These are phyloP conservation scores for Geococcyx californianus DNA, from an alignment of 2,113 vertebrate genomes.

Conservation along the genomic window DNA sequence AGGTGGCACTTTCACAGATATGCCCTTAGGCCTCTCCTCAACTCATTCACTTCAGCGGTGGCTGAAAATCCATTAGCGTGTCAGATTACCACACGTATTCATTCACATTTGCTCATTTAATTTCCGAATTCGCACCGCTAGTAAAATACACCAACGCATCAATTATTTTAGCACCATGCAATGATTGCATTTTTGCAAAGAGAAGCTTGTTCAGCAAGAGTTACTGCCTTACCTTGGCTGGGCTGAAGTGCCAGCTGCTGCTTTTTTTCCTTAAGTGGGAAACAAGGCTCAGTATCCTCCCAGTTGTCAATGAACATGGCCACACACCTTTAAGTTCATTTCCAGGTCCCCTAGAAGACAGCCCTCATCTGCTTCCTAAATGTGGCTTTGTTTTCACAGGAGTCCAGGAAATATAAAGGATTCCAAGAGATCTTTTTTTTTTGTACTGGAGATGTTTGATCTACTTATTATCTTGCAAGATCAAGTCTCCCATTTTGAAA, in stretches of 20 bases:
- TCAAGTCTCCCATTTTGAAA: not conserved
- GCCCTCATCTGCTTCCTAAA: not conserved
- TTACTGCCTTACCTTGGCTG: not conserved
- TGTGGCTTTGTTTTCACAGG: not conserved
- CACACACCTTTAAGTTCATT: not conserved
- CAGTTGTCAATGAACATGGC: not conserved
- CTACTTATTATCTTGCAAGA: too few species aligned
- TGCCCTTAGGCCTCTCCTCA: conserved; percentile 9
- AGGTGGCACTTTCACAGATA: not conserved
- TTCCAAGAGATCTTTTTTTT: not conserved
- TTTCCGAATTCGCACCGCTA: not conserved
- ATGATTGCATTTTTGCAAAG: not conserved
- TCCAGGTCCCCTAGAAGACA: not conserved
- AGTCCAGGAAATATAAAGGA: not conserved
- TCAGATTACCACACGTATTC: not conserved
- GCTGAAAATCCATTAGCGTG: not conserved
- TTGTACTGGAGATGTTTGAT: not conserved
- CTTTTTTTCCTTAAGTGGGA: not conserved
- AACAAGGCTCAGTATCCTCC: not conserved
- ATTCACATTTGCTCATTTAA: conserved; percentile 38
- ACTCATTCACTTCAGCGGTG: not conserved
- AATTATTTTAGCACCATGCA: not conserved
- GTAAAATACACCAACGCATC: not conserved
- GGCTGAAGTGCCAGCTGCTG: not conserved
- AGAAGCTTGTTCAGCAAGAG: not conserved